Evolutionary conservation across 2,888 invertebrate species (phyloP).

Genomic region (Callyntrura guangdongensis): DNA sequence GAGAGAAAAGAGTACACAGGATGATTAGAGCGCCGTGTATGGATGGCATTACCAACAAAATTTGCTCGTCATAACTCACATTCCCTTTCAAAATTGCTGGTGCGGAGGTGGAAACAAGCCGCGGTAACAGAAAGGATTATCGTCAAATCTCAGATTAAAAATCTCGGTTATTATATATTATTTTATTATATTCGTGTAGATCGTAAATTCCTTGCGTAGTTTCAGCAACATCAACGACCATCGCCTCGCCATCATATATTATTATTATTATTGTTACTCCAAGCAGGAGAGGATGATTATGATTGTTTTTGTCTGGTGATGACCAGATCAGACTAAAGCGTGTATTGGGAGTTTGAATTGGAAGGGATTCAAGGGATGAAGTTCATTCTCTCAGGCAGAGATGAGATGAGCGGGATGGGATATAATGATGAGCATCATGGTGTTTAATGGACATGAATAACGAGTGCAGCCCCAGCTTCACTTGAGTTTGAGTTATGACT

Average conservation of each 20-base stretch:
- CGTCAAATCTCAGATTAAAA: slow-evolving; percentile 58
- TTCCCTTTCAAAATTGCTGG: slow-evolving; percentile 66
- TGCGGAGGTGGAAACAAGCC: slow-evolving; percentile 55
- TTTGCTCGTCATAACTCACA: background rate
- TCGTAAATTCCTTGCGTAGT: slow-evolving; percentile 12
- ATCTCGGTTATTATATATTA: slow-evolving; percentile 34
- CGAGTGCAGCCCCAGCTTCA: slow-evolving; percentile 22
- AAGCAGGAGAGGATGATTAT: slow-evolving; percentile 52
- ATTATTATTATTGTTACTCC: background rate
- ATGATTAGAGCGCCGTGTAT: background rate
- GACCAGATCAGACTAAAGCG: slow-evolving; percentile 18
- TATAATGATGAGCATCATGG: slow-evolving; percentile 31
- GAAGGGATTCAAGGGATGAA: background rate
- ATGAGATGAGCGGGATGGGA: slow-evolving; percentile 9
- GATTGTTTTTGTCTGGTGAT: slow-evolving; percentile 48
- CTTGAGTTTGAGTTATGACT: slow-evolving; percentile 37
- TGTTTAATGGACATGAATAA: slow-evolving; percentile 9
- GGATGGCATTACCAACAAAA: background rate
- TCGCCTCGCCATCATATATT: slow-evolving; percentile 21
- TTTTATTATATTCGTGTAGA: background rate
- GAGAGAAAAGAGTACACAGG: no score
- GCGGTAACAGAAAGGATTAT: slow-evolving; percentile 56
- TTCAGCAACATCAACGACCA: slow-evolving; percentile 42
- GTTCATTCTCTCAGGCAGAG: background rate
- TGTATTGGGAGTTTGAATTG: slow-evolving; percentile 45